Conservation (phyloP, 2,888 invertebrate species). For the Deladenus siricidicola region DNA sequence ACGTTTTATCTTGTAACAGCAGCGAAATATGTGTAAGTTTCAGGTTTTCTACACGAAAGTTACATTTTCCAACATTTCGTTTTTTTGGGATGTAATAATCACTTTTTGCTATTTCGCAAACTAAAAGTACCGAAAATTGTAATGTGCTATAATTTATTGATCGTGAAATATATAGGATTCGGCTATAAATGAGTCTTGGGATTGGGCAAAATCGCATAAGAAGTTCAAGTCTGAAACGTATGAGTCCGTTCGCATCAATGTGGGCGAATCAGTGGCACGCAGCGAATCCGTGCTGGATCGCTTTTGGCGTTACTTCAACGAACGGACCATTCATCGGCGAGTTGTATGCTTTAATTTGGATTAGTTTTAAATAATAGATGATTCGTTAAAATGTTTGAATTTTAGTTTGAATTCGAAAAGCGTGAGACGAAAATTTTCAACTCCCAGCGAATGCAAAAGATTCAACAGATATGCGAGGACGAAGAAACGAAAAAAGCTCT, state of each 20-base stretch:
- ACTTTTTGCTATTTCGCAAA: too few relatives aligned
- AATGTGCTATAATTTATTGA: too few relatives aligned
- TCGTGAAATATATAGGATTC: too few relatives aligned
- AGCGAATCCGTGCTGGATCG: slow-evolving; percentile 7
- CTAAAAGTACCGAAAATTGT: too few relatives aligned
- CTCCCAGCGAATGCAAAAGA: slow-evolving; percentile 38
- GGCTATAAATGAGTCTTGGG: slow-evolving; percentile 7
- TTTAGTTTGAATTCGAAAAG: slow-evolving; percentile 32
- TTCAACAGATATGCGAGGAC: slow-evolving; percentile 36
- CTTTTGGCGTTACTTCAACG: slow-evolving; percentile 15
- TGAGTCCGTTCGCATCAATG: not conserved
- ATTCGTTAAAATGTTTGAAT: not conserved
- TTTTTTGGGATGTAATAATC: too few relatives aligned
- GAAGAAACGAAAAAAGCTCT: slow-evolving; percentile 37
- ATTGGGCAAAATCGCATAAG: slow-evolving; percentile 6
- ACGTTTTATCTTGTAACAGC: too few relatives aligned
- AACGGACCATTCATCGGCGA: slow-evolving; percentile 6
- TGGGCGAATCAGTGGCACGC: not conserved
- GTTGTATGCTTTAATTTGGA: slow-evolving; percentile 1
- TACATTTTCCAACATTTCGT: too few relatives aligned
- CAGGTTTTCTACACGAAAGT: too few relatives aligned
- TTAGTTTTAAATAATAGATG: not conserved
- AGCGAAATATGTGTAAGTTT: too few relatives aligned
- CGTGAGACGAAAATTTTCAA: slow-evolving; percentile 39
- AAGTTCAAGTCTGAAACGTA: too few relatives aligned